phyloP scores from a whole-genome alignment of 2,797 vertebrate species.

The Neosilurus hyrtlii region DNA sequence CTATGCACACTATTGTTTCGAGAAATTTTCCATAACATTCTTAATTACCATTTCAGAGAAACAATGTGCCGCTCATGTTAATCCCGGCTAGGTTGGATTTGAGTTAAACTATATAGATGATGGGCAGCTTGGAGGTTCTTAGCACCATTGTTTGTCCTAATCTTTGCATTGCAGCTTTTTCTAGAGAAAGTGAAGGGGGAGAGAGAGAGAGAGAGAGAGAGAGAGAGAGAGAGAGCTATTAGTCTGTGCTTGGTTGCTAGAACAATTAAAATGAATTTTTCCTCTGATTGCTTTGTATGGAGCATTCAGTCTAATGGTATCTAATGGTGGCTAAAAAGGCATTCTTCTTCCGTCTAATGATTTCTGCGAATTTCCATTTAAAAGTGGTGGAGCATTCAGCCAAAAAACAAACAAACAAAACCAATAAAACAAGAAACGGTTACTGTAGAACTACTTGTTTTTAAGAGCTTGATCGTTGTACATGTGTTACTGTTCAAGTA shows the following conservation, averaged over 20 bases:
- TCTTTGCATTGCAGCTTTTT: slow-evolving; percentile 25
- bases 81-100: slow-evolving; percentile 22
- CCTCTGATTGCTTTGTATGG: not conserved
- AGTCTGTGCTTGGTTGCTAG: slow-evolving; percentile 1
- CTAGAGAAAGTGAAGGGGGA: not conserved
- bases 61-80: slow-evolving; percentile 2
- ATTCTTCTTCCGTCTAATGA: not conserved
- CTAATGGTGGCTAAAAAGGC: slow-evolving; percentile 1
- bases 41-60: slow-evolving; percentile 4
- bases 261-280: slow-evolving; percentile 5
- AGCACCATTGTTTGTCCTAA: slow-evolving; percentile 27
- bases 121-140: slow-evolving; percentile 26
- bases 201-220: not conserved
- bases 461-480: slow-evolving; percentile 5
- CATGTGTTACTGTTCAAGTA: slow-evolving; percentile 17
- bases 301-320: slow-evolving; percentile 3
- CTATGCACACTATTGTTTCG: not conserved
- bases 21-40: not conserved
- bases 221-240: not conserved
- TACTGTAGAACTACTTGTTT: not conserved
- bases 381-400: not conserved
- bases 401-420: not conserved
- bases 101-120: slow-evolving; percentile 28
- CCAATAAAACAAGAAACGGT: not conserved
- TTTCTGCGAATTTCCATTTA: slow-evolving; percentile 4